Percentiles rank a stretch among this genome's conserved stretches.
These are phyloP conservation scores for Podotricha telesiphe DNA, from an alignment of 2,888 invertebrate species.

Conservation along the genomic window DNA sequence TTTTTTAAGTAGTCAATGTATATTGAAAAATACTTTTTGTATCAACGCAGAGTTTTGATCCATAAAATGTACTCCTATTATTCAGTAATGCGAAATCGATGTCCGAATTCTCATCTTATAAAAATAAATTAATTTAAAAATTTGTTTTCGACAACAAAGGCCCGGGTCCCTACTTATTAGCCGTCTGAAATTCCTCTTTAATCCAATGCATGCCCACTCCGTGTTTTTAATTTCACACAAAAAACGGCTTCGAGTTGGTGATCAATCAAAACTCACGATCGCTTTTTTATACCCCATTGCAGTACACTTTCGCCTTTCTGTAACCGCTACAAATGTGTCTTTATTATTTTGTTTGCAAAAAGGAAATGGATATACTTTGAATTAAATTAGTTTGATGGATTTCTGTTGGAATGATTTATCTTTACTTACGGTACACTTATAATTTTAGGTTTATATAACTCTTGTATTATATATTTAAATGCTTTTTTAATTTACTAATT, in stretches of 20 bases:
- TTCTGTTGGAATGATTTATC: slow-evolving; percentile 58
- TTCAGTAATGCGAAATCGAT: slow-evolving; percentile 65
- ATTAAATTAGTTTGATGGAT: slow-evolving; percentile 76
- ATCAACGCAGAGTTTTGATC: slow-evolving; percentile 27
- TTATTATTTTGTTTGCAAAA: slow-evolving; percentile 77
- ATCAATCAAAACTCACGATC: slow-evolving; percentile 80
- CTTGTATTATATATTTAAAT: background rate
- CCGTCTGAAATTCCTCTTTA: slow-evolving; percentile 76
- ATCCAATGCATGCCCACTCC: slow-evolving; percentile 78
- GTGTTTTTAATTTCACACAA: slow-evolving; percentile 82
- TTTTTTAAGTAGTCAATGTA: slow-evolving; percentile 5
- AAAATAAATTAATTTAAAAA: slow-evolving; percentile 72
- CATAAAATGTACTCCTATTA: slow-evolving; percentile 55
- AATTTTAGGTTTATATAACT: background rate
- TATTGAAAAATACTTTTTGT: slow-evolving; percentile 21
- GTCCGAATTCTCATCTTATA: slow-evolving; percentile 53
- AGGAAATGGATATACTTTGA: slow-evolving; percentile 75
- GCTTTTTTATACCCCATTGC: slow-evolving; percentile 77
- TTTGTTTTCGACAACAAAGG: slow-evolving; percentile 67
- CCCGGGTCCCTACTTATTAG: slow-evolving; percentile 64
- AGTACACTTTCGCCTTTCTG: slow-evolving; percentile 75
- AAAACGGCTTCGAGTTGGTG: slow-evolving; percentile 77
- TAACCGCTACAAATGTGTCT: slow-evolving; percentile 76
- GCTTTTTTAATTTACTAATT: too few species aligned
- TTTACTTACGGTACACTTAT: slow-evolving; percentile 34